Evolutionary conservation across 2,797 vertebrate species (phyloP).

Genomic region (Hippoglossus hippoglossus): DNA sequence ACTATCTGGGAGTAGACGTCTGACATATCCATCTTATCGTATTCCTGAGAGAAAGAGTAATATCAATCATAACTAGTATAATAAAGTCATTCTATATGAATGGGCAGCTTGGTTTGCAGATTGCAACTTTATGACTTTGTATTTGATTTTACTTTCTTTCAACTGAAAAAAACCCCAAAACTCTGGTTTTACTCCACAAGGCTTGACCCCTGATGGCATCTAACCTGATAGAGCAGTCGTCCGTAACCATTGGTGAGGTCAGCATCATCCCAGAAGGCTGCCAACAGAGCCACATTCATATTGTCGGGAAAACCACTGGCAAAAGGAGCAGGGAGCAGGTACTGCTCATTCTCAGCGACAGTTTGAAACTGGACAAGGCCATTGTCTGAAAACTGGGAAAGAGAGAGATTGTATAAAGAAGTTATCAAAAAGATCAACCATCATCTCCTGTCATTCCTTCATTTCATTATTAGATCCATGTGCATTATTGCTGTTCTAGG

Average conservation of each 20-base stretch:
- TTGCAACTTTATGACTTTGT: background rate
- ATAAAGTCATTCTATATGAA: background rate
- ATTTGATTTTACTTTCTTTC: background rate
- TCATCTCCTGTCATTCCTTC: background rate
- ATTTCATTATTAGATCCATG: background rate
- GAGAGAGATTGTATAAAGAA: slow-evolving; percentile 2
- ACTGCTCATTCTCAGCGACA: slow-evolving; percentile 81
- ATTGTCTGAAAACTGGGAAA: slow-evolving; percentile 87
- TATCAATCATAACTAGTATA: background rate
- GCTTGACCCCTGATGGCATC: background rate
- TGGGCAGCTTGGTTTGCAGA: background rate
- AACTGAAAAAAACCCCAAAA: background rate
- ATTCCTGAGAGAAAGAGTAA: slow-evolving; percentile 68
- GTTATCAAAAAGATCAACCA: background rate
- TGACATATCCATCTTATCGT: slow-evolving; percentile 66
- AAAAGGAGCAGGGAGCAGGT: slow-evolving; percentile 81
- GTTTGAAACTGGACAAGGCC: slow-evolving; percentile 87
- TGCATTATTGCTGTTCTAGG: too few species aligned
- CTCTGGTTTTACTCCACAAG: background rate
- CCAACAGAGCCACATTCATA: slow-evolving; percentile 79
- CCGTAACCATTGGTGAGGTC: slow-evolving; percentile 85
- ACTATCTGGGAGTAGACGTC: slow-evolving; percentile 84
- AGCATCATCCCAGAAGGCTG: slow-evolving; percentile 88
- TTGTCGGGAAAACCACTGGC: slow-evolving; percentile 77
- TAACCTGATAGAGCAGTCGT: slow-evolving; percentile 84